A percentile compares a stretch with the other conserved stretches of the same genome.
Evolutionary conservation across 2,113 vertebrate species (phyloP).

Genomic region (Syngnathoides biaculeatus): DNA sequence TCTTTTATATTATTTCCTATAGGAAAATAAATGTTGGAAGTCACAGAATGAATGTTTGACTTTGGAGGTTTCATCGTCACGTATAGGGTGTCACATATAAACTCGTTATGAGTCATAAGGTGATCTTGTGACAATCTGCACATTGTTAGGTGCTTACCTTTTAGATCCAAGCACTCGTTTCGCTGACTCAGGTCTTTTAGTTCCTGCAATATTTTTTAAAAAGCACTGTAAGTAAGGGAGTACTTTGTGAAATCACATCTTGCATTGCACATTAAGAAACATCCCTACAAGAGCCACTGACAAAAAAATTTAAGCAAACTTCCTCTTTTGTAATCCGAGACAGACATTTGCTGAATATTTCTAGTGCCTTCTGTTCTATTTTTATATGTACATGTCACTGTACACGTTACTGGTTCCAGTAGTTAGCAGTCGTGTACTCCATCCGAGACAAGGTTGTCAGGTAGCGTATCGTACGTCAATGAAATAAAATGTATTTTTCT

Average conservation of each 20-base stretch:
- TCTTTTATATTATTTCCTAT: no score
- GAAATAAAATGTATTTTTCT: conserved; percentile 22
- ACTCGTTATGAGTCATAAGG: neutral
- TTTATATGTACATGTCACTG: neutral
- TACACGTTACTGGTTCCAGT: neutral
- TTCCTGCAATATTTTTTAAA: conserved; percentile 70
- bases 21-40: no score
- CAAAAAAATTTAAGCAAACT: neutral
- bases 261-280: conserved; percentile 20
- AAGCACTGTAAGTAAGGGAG: conserved; percentile 9
- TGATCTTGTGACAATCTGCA: neutral
- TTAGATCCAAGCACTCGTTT: conserved; percentile 87
- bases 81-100: neutral
- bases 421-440: neutral
- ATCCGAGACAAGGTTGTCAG: neutral
- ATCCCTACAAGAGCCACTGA: conserved; percentile 3
- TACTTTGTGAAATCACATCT: conserved; percentile 13
- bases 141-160: conserved; percentile 70
- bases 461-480: neutral
- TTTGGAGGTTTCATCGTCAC: neutral
- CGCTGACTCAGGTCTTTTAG: conserved; percentile 83
- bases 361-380: neutral
- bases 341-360: conserved; percentile 1
- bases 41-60: no score
- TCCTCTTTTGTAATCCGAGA: neutral